Base-by-base conservation (phyloP, 1,140 invertebrate genomes). In the Trigoniulus corallinus region DNA sequence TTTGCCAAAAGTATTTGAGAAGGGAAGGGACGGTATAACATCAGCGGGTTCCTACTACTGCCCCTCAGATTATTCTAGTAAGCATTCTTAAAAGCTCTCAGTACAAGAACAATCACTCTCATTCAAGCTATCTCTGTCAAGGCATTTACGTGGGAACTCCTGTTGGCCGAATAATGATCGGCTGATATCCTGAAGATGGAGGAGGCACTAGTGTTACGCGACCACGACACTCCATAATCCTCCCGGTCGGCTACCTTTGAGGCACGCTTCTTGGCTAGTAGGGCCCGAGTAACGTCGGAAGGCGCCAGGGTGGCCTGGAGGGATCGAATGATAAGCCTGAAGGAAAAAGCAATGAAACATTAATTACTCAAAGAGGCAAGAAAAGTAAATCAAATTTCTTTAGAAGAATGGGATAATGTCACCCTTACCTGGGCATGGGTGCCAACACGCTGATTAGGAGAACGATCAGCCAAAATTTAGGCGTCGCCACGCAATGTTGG, bases 391-490 rank as follows among this genome's bases (percentile, higher is more conserved):
- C n/a, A n/a, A n/a, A n/a, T n/a, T n/a, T n/a, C n/a, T n/a, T n/a
- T n/a, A n/a, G n/a, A n/a, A n/a, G n/a, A n/a, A n/a, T n/a, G n/a
- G n/a, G n/a, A n/a, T 7, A 34, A 34, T 34, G 42, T 4, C 21
- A 24, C 4, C 12, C 18, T 7, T 44, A 92, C 88, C 88, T 84
- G 37, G 89, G 91, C 55, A 89, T 67, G 26, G 92, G 68, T 42
- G 87, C 81, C 22, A 85, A 66, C 21, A 88, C 77, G 26, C 79
- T 75, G 40, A 82, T 78, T 41, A 94, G 63, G 27, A 83, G 52
- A 29, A 89, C 74, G 27, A 82, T 76, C 21, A 88, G 72, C 81
- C 86, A 92, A 72, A 86, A 88, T 12, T 77, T 70, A 2, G 78
- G 73, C 51, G 81, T 78, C 29, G 64, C 66, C 55, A 93, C 72